These are phyloP conservation scores for Acanthochromis polyacanthus DNA, from an alignment of 2,113 vertebrate species.

Conservation along the genomic window DNA sequence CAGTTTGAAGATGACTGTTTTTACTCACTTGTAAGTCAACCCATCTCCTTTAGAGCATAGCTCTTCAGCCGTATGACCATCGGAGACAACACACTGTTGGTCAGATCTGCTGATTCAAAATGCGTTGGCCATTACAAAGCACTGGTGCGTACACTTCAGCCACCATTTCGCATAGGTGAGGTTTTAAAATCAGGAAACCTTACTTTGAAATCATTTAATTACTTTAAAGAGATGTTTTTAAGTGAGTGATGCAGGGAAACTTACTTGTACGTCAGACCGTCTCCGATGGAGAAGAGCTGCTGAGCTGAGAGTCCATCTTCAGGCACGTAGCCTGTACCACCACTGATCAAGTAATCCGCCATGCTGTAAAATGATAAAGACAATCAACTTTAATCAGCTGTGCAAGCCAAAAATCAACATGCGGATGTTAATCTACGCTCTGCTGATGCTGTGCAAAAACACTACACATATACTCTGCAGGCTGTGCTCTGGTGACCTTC, in stretches of 20 bases:
- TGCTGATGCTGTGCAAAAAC: slow-evolving; percentile 6
- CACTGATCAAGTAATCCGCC: slow-evolving; percentile 94
- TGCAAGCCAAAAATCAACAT: neutral
- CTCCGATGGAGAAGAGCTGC: slow-evolving; percentile 93
- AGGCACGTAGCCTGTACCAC: slow-evolving; percentile 92
- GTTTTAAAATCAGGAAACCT: slow-evolving; percentile 41
- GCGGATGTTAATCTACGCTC: neutral
- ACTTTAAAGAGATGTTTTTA: slow-evolving; percentile 8
- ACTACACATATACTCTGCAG: slow-evolving; percentile 27
- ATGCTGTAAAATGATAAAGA: slow-evolving; percentile 83
- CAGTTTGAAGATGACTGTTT: slow-evolving; percentile 78
- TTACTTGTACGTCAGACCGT: slow-evolving; percentile 95
- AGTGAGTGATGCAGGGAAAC: slow-evolving; percentile 53
- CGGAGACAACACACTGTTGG: slow-evolving; percentile 85
- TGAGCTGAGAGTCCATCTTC: slow-evolving; percentile 93
- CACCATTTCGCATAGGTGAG: slow-evolving; percentile 44
- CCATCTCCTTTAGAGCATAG: slow-evolving; percentile 88
- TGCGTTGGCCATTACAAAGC: slow-evolving; percentile 84
- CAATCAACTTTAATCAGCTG: slow-evolving; percentile 23
- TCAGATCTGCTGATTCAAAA: slow-evolving; percentile 88
- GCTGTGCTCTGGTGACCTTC: slow-evolving; percentile 44
- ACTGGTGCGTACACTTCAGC: slow-evolving; percentile 62
- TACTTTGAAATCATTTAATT: slow-evolving; percentile 40
- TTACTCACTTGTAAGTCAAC: slow-evolving; percentile 89
- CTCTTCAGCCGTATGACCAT: slow-evolving; percentile 87